A percentile compares a stretch with the other conserved stretches of the same genome.
Evolutionary conservation across 2,797 vertebrate species (phyloP).

Genomic region (Acrossocheilus wenchowensis): DNA sequence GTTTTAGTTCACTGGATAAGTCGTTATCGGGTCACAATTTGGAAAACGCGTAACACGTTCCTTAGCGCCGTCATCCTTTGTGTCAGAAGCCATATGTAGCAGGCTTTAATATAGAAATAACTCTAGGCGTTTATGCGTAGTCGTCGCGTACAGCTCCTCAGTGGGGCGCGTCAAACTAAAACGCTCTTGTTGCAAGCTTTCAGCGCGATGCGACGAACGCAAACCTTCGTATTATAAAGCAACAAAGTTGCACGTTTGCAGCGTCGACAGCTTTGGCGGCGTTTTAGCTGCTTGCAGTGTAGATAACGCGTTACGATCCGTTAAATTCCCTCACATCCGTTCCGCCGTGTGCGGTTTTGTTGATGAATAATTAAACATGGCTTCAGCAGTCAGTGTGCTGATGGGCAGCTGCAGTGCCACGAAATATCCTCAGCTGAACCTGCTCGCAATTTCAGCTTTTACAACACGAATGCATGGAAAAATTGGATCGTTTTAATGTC

Average conservation of each 20-base stretch:
- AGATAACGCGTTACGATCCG: constrained; percentile 20
- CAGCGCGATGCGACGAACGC: neutral
- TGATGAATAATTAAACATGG: constrained; percentile 55
- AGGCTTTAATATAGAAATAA: neutral
- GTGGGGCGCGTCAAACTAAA: constrained; percentile 1
- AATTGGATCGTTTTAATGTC: neutral
- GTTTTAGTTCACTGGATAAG: neutral
- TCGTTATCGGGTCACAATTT: neutral
- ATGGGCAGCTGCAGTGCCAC: constrained; percentile 46
- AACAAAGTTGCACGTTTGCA: neutral
- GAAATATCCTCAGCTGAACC: constrained; percentile 46
- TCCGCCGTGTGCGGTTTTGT: constrained; percentile 44
- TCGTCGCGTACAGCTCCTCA: neutral
- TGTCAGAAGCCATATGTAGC: neutral
- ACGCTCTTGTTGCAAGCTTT: neutral
- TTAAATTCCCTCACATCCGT: constrained; percentile 52
- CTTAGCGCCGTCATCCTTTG: neutral
- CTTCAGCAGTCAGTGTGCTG: constrained; percentile 23
- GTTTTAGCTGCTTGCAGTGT: neutral
- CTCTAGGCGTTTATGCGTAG: neutral
- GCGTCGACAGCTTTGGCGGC: neutral
- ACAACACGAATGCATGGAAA: neutral
- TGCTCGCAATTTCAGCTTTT: constrained; percentile 8
- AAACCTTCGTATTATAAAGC: neutral
- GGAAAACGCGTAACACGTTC: neutral